phyloP scores from a whole-genome alignment of 1,140 invertebrate species.

The Helicoverpa zea region DNA sequence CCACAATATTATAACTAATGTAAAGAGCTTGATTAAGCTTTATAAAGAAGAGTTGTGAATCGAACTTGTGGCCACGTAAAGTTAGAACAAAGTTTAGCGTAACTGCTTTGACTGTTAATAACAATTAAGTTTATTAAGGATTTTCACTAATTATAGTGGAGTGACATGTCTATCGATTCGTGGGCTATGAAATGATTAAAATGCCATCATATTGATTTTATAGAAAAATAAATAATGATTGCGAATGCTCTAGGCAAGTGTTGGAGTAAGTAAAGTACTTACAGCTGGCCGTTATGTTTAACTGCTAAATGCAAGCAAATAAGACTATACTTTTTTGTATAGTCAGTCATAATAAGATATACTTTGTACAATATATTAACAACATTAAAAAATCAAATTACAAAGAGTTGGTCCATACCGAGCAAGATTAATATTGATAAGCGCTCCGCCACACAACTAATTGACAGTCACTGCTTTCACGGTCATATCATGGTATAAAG shows the following conservation, averaged over 20 bases:
- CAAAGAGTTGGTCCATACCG: background rate
- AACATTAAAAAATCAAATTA: background rate
- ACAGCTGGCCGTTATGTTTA: background rate
- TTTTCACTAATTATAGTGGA: slow-evolving; percentile 51
- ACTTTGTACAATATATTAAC: no score
- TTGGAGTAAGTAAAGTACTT: slow-evolving; percentile 10
- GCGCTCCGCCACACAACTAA: background rate
- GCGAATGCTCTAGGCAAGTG: slow-evolving; percentile 23
- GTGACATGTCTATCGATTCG: slow-evolving; percentile 26
- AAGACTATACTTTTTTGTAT: background rate
- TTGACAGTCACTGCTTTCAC: slow-evolving; percentile 28
- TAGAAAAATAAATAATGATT: slow-evolving; percentile 13
- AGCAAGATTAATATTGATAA: background rate
- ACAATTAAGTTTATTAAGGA: slow-evolving; percentile 61
- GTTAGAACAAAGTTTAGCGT: slow-evolving; percentile 70
- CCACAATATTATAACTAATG: slow-evolving; percentile 72
- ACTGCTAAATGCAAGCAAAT: slow-evolving; percentile 8
- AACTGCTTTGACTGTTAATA: slow-evolving; percentile 66
- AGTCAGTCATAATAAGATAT: no score
- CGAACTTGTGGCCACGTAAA: slow-evolving; percentile 84
- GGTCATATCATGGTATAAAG: slow-evolving; percentile 48
- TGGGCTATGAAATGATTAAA: slow-evolving; percentile 14
- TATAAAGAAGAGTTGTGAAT: slow-evolving; percentile 86
- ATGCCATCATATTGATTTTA: slow-evolving; percentile 12
- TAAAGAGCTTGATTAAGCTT: slow-evolving; percentile 86